Conservation (phyloP, 1,140 invertebrate genomes). For the Mizuhopecten yessoensis region DNA sequence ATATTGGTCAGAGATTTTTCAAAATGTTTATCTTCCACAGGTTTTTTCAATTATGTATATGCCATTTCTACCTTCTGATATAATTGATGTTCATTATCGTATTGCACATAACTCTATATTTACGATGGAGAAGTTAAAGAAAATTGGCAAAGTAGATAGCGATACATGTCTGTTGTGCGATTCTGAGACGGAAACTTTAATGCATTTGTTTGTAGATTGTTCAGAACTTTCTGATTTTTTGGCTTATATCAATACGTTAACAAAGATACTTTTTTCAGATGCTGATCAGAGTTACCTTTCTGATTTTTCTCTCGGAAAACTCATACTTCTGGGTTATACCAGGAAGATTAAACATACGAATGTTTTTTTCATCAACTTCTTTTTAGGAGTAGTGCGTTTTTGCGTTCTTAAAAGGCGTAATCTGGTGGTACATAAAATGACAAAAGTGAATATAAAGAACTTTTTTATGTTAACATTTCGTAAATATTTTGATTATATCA, state of each 20-base stretch:
- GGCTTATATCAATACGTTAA: background rate
- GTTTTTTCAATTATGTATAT: background rate
- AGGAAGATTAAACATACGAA: background rate
- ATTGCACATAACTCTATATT: background rate
- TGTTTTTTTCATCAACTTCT: background rate
- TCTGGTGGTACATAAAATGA: too few relatives aligned
- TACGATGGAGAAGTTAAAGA: slow-evolving; percentile 2
- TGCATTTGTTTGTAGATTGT: background rate
- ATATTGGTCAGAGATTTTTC: background rate
- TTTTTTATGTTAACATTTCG: too few relatives aligned
- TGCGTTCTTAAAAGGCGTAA: too few relatives aligned
- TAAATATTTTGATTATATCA: too few relatives aligned
- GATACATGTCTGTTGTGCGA: background rate
- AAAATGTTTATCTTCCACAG: background rate
- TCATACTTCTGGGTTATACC: background rate
- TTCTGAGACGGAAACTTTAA: background rate
- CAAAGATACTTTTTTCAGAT: background rate
- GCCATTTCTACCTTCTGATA: background rate
- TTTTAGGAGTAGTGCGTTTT: too few relatives aligned
- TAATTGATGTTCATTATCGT: background rate
- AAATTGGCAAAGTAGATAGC: background rate
- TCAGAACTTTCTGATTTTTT: background rate
- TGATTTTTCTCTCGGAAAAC: background rate
- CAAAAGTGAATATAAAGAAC: too few relatives aligned
- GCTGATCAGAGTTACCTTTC: background rate